Percentiles rank a stretch among this genome's conserved stretches.
Evolutionary conservation across 2,797 vertebrate species (phyloP).

Genomic region (Limnodromus scolopaceus): DNA sequence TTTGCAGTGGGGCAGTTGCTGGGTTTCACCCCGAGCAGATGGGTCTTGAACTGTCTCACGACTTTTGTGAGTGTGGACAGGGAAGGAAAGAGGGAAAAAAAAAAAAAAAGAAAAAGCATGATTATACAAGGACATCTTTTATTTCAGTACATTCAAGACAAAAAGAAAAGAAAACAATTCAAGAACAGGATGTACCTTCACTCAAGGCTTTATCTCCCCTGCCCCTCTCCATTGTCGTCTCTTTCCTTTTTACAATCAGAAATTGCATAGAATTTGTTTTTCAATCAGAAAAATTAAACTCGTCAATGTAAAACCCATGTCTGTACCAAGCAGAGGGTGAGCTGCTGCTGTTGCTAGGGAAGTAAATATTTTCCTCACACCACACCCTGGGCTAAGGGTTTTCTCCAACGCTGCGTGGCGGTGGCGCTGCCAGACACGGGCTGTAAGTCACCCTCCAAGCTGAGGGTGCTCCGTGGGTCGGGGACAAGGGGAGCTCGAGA

Average conservation of each 20-base stretch:
- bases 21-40: background rate
- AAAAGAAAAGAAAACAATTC: conserved; percentile 65
- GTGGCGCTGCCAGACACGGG: background rate
- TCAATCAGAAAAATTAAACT: conserved; percentile 74
- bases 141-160: conserved; percentile 73
- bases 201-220: conserved; percentile 63
- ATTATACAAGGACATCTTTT: conserved; percentile 74
- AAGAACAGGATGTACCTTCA: conserved; percentile 67
- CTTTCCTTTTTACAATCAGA: conserved; percentile 74
- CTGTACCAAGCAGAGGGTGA: conserved; percentile 30
- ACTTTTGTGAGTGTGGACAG: background rate
- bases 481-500: background rate
- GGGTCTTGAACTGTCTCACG: background rate
- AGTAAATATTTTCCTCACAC: conserved; percentile 2
- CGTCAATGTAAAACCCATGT: conserved; percentile 30
- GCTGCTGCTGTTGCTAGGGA: conserved; percentile 38
- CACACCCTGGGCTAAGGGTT: background rate
- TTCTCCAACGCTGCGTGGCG: background rate
- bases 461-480: background rate
- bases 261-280: conserved; percentile 85
- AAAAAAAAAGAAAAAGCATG: background rate
- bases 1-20: background rate
- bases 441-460: background rate
- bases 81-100: background rate
- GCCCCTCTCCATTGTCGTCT: conserved; percentile 26